Evolutionary conservation across 2,113 vertebrate genomes (phyloP), one percentile per base, ranked within the genome.

Genomic region (Zosterops borbonicus): DNA sequence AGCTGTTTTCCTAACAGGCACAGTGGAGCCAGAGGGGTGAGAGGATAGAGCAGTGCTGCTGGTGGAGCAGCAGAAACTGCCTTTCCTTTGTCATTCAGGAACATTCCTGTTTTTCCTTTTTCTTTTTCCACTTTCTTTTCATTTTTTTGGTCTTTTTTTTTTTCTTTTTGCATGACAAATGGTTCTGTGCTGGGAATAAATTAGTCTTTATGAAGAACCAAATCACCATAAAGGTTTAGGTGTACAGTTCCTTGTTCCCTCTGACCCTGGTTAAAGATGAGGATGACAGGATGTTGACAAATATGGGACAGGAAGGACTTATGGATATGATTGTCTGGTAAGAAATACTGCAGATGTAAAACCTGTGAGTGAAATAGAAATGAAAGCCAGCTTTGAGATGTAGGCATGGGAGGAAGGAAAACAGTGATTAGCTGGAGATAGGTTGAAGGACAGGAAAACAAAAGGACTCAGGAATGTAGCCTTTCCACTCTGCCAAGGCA

Each of bases 31-130:
- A 14, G 62, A 33, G n/a, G 28, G 46, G 21, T 16, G 17, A 35
- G n/a, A 12, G 37, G 41, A 60, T 29, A 62, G 41, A 60, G 3
- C 7, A 7, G 44, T 11, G 8, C 56, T 79, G 41, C 41, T 12
- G 8, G 9, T 16, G 23, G 15, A 35, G 20, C 83, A 46, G 37
- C 41, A 55, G 52, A 9, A 44, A 65, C 28, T 28, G 37, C 49
- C 29, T 71, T 53, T 67, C 23, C 9, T 53, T 71, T 53, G 15
- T 17, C 28, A 55, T 19, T n/a, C n/a, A 19, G 78, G 14, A 80
- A 22, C 1, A 0, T 49, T 49, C 41, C 12, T 56, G 19, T 1
- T 9, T 68, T 25, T 15, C 4, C 13, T 20, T 44, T 35, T 31
- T 4, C 8, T 21, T 62, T 31, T 41, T 23, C 22, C 8, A 12